Conservation (phyloP, 2,113 vertebrate species). For the Sphyrna mokarran region DNA sequence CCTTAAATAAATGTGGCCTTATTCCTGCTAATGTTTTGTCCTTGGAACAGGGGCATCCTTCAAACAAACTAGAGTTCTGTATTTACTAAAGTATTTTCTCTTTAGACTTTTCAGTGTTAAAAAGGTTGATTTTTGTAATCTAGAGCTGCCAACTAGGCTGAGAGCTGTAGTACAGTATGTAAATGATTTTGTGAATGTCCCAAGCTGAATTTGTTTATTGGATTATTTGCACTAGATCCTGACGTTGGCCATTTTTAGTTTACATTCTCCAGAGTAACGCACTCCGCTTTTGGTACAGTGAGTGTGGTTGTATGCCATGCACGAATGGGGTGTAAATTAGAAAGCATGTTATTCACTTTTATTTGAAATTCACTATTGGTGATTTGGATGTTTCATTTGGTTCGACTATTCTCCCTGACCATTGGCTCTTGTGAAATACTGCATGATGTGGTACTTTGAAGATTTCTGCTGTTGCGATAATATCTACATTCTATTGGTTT, state of each 20-base stretch:
- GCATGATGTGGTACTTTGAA: not conserved
- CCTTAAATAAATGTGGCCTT: conserved; percentile 37
- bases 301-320: not conserved
- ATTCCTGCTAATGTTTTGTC: not conserved
- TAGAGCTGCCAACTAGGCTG: conserved; percentile 11
- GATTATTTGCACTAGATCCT: conserved; percentile 28
- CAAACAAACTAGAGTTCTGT: not conserved
- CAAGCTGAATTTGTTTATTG: not conserved
- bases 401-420: not conserved
- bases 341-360: not conserved
- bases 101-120: conserved; percentile 18
- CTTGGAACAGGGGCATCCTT: not conserved
- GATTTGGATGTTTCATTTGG: not conserved
- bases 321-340: conserved; percentile 10
- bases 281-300: not conserved
- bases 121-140: not conserved
- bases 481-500: conserved; percentile 9
- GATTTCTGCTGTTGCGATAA: not conserved
- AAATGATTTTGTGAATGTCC: conserved; percentile 1
- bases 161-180: not conserved
- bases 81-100: not conserved
- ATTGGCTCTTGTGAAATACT: conserved; percentile 10
- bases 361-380: not conserved
- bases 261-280: not conserved
- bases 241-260: not conserved